A percentile compares a stretch with the other conserved stretches of the same genome.
Evolutionary conservation across 1,140 invertebrate genomes (phyloP).

Genomic region (Melipona quadrifasciata): DNA sequence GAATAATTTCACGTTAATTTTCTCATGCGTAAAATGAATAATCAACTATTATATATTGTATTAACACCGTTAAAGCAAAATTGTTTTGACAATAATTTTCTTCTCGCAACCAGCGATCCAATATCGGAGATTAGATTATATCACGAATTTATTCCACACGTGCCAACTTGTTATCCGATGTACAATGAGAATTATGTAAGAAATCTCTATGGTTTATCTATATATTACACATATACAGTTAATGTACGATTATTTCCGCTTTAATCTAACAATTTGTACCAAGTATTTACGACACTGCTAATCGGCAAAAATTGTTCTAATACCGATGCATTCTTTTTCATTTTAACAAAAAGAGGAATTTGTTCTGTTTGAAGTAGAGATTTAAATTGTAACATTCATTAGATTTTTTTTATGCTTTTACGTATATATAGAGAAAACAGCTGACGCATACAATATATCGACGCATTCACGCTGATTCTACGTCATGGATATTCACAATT

Average conservation of each 20-base stretch:
- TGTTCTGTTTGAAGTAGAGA: neutral
- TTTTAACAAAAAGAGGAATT: neutral
- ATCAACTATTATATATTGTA: neutral
- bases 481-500: constrained; percentile 28
- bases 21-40: neutral
- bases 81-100: neutral
- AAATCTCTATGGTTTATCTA: neutral
- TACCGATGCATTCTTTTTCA: neutral
- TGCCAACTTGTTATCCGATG: neutral
- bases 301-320: neutral
- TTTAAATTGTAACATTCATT: neutral
- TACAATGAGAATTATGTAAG: constrained; percentile 12
- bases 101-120: neutral
- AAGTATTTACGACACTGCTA: neutral
- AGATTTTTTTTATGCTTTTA: constrained; percentile 3
- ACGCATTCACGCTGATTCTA: neutral
- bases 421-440: constrained; percentile 15
- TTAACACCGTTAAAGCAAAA: neutral
- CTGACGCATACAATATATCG: constrained; percentile 5
- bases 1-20: neutral
- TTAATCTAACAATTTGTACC: neutral
- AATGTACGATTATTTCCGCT: neutral
- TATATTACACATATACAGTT: neutral
- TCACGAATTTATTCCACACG: neutral
- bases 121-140: constrained; percentile 19